Conservation (phyloP, 2,797 vertebrate species). For the Rhadinocentrus ornatus region DNA sequence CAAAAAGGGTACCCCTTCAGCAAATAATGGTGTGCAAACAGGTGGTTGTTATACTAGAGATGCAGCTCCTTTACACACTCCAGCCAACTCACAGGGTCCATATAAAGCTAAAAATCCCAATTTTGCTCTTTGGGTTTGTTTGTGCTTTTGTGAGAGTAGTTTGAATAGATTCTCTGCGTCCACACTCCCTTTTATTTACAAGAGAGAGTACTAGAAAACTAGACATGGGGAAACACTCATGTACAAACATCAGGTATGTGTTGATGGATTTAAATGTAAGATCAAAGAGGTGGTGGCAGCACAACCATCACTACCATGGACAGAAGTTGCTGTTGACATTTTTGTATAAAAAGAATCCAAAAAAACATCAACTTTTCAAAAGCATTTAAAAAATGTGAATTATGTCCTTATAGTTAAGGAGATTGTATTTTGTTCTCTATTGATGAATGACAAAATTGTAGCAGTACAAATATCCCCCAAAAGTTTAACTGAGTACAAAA, state of each 20-base stretch:
- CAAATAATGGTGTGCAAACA: not conserved
- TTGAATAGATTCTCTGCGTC: slow-evolving; percentile 35
- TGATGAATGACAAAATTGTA: not conserved
- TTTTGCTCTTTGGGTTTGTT: slow-evolving; percentile 34
- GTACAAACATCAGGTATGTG: slow-evolving; percentile 32
- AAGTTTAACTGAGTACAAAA: not conserved
- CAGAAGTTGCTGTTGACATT: slow-evolving; percentile 67
- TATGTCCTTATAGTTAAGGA: slow-evolving; percentile 32
- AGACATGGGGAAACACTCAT: slow-evolving; percentile 34
- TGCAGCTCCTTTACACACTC: slow-evolving; percentile 1
- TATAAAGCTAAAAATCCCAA: not conserved
- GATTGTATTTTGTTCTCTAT: slow-evolving; percentile 12
- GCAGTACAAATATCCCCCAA: not conserved
- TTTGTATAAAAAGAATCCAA: slow-evolving; percentile 51
- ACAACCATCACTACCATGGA: slow-evolving; percentile 14
- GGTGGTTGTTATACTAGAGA: not conserved
- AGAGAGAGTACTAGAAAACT: slow-evolving; percentile 37
- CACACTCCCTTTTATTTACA: slow-evolving; percentile 33
- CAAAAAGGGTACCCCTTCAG: slow-evolving; percentile 1
- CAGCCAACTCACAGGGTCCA: not conserved
- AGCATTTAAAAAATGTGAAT: slow-evolving; percentile 23
- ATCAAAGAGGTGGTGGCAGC: slow-evolving; percentile 27
- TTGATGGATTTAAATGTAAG: slow-evolving; percentile 38
- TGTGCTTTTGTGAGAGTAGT: slow-evolving; percentile 34
- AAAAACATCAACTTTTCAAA: slow-evolving; percentile 42